Evolutionary conservation across 2,797 vertebrate species (phyloP), one percentile per base, ranked within the genome.

Genomic region (Ceryle rudis): DNA sequence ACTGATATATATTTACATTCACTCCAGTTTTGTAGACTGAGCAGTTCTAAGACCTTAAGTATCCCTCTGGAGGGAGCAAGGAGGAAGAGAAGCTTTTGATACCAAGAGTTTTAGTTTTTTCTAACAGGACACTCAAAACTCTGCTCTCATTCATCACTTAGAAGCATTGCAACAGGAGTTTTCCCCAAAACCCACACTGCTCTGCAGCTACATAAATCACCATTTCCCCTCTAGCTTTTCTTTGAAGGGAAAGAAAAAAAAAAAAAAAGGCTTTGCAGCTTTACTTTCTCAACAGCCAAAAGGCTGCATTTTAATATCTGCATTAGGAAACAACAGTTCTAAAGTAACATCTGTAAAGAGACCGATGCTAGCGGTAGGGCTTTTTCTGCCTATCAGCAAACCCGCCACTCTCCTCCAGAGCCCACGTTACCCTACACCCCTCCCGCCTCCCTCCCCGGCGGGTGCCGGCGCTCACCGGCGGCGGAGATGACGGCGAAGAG

Each of bases 401-500:
- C 9, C 52, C 0, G 4, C 3, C 6, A 8, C 57, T 5, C 49
- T 21, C 44, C 51, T n/a, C 44, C 6, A 17, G 29, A 13, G 2
- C 42, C 31, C 21, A 0, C 20, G 3, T 18, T 31, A 9, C 14
- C 2, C 35, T 4, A 4, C 46, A 2, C n/a, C 4, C 13, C 14
- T 13, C 33, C n/a, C 6, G 17, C 28, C 29, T 20, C 25, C 58
- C 97, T 98, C 93, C 99, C 99, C 98, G 80, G 98, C 99, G 65
- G 99, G 29, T 11, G 44, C 31, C 5, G 52, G 51, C 5, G 49
- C 98, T 99, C 95, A 99, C 99, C 99, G 81, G 98, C 99, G 65
- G 99, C 98, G 16, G 99, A 99, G 93, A 99, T 99, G 89, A 99
- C 98, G 18, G 99, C 99, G 90, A 99, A 99, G 20, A 99, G 99